phyloP scores from a whole-genome alignment of 64 coral and sea anemone genomes.

The Platygyra sinensis region DNA sequence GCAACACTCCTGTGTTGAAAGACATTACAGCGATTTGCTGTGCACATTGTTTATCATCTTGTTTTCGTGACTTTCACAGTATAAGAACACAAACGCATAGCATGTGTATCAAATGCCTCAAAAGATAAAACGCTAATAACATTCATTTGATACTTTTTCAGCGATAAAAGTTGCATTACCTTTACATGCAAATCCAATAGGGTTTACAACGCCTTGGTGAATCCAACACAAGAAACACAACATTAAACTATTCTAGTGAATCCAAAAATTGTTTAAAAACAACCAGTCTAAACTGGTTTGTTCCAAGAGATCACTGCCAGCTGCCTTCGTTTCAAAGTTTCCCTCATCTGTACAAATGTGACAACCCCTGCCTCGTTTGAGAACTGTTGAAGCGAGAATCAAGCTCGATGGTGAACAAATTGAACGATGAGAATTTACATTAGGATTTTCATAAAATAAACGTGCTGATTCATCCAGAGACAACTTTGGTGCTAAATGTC shows the following conservation, averaged over 20 bases:
- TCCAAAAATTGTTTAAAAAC: too few species aligned
- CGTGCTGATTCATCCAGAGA: neutral
- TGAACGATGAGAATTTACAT: constrained; percentile 27
- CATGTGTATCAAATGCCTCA: neutral
- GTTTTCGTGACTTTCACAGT: neutral
- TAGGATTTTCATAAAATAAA: constrained; percentile 15
- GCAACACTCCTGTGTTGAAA: constrained; percentile 8
- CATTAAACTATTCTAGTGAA: too few species aligned
- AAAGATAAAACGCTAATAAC: too few species aligned
- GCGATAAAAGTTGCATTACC: too few species aligned
- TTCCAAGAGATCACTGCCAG: neutral
- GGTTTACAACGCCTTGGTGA: too few species aligned
- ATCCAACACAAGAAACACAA: too few species aligned
- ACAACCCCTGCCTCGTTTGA: neutral
- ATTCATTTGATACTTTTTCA: too few species aligned
- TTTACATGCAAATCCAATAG: too few species aligned
- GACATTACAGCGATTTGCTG: neutral
- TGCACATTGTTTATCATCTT: neutral
- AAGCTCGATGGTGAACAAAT: constrained; percentile 8
- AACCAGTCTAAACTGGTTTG: neutral
- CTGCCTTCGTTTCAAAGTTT: neutral
- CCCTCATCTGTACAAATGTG: neutral
- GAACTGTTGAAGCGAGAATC: neutral
- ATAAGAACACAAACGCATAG: neutral
- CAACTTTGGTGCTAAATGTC: constrained; percentile 8